Base-by-base conservation (phyloP, 2,113 vertebrate genomes). In the Equus przewalskii region DNA sequence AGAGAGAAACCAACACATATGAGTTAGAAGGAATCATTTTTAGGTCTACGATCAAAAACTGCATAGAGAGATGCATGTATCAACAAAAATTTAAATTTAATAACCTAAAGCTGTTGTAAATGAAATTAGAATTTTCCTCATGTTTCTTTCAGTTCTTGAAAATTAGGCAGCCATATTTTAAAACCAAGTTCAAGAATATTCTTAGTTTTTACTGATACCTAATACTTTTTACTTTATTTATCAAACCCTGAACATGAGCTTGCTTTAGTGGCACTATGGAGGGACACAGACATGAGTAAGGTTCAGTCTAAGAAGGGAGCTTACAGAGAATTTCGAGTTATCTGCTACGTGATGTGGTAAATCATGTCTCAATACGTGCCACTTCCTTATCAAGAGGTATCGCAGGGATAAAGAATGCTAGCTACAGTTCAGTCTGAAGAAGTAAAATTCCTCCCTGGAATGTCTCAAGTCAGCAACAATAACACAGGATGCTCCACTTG, bases 401-500 rank as follows among this genome's bases (percentile, higher is more conserved):
- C 15, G n/a, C 91, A 87, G 86, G 78, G 60, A 93, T 85, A 91
- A 96, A 97, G 86, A 92, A 84, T 10, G 70, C 64, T 49, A 15
- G 70, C 64, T 49, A 15, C 16, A 5, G 62, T 54, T 91, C 49
- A 69, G 51, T 64, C 1, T 41, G 78, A 97, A 97, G 82, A 91
- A 94, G 78, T 85, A 44, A 62, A 84, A 88, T 60, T 94, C 78
- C 26, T 87, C 72, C 28, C 12, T 72, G 78, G 91, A 89, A 86
- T 36, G 83, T 70, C 90, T 92, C 89, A 79, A 86, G 72, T 96
- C 97, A 92, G 94, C 88, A 92, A 72, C 73, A 67, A 80, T n/a
- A 76, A 83, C 67, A 83, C 82, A 83, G 91, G 95, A 87, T 51
- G 84, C 64, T 75, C 58, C 19, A 30, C 51, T 11, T 4, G 65